These are phyloP conservation scores for Pseudorhiza aurosa DNA, from an alignment of 30 jellyfish, hydroid and myxozoan species.

Conservation along the genomic window DNA sequence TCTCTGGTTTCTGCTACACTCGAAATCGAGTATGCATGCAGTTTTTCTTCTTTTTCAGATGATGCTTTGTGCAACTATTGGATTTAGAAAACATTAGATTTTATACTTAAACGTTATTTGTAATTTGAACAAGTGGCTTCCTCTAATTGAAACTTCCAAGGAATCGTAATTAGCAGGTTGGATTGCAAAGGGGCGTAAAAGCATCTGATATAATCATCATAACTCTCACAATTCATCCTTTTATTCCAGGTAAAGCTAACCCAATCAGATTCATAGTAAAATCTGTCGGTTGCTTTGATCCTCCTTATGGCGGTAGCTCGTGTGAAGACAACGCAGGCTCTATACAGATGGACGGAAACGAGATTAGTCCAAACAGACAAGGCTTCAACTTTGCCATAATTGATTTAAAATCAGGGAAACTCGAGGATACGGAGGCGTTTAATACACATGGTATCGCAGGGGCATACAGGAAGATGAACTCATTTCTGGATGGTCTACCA, in stretches of 20 bases:
- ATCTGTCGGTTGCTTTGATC: conserved; percentile 97
- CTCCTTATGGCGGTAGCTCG: conserved; percentile 93
- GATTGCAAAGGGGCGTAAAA: too few species aligned
- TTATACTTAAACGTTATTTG: too few species aligned
- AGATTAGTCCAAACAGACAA: conserved; percentile 85
- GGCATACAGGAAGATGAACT: conserved; percentile 80
- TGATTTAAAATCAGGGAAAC: conserved; percentile 83
- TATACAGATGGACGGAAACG: conserved; percentile 78
- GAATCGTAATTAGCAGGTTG: too few species aligned
- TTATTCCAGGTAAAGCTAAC: conserved; percentile 16
- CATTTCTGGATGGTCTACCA: conserved; percentile 70
- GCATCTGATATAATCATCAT: too few species aligned
- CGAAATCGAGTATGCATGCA: too few species aligned
- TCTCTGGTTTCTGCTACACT: too few species aligned
- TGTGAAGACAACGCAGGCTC: conserved; percentile 98
- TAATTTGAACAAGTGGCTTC: too few species aligned
- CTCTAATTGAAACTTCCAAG: too few species aligned
- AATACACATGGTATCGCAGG: conserved; percentile 98
- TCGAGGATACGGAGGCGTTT: conserved; percentile 76
- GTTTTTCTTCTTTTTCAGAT: too few species aligned
- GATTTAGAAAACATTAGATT: too few species aligned
- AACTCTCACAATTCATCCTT: too few species aligned
- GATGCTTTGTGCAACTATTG: too few species aligned
- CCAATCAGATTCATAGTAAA: conserved; percentile 52
- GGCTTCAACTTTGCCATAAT: conserved; percentile 94